Evolutionary conservation across 2,797 vertebrate species (phyloP).

Genomic region (Phoxinus dragarum): DNA sequence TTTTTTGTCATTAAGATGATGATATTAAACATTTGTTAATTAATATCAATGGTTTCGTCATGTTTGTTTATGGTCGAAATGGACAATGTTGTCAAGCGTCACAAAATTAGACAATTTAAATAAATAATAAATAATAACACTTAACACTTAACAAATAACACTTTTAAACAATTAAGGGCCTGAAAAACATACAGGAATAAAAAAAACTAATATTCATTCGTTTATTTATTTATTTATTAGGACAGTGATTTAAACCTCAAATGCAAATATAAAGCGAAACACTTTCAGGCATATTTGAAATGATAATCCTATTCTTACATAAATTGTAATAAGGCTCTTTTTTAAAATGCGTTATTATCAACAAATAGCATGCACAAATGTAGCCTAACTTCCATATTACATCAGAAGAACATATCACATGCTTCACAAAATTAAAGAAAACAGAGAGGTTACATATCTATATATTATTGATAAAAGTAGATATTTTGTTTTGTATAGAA

Average conservation of each 20-base stretch:
- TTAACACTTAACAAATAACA: too few relatives aligned
- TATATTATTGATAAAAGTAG: too few relatives aligned
- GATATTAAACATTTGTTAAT: background rate
- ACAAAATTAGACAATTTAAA: background rate
- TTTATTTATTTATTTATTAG: too few relatives aligned
- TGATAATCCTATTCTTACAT: background rate
- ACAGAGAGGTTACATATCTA: too few relatives aligned
- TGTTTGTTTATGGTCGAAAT: background rate
- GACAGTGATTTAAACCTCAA: background rate
- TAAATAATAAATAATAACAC: background rate
- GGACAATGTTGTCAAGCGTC: background rate
- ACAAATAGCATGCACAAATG: too few relatives aligned
- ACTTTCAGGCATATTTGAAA: background rate
- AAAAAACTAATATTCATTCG: background rate
- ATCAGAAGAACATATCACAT: too few relatives aligned
- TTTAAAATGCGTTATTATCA: too few relatives aligned
- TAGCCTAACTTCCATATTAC: too few relatives aligned
- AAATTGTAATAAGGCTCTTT: background rate
- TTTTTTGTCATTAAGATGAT: background rate
- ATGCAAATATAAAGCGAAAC: background rate
- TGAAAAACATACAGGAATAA: background rate
- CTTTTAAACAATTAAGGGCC: background rate
- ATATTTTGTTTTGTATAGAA: too few relatives aligned
- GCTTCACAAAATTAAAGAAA: too few relatives aligned
- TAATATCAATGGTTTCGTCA: background rate